Evolutionary conservation across 2,797 vertebrate species (phyloP).

Genomic region (Telmatherina bonti): DNA sequence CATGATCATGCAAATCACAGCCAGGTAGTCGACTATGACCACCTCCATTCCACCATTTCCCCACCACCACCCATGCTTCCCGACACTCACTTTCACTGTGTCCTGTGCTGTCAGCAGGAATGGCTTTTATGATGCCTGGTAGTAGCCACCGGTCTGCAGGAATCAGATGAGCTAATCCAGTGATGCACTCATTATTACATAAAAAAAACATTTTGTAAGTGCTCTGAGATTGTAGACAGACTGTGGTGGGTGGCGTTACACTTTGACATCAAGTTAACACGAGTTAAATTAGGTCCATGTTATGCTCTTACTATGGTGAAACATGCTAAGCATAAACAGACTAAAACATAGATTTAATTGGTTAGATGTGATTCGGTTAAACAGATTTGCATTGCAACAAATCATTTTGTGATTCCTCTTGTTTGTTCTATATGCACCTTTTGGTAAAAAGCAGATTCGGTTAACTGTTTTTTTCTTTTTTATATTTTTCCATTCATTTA

Average conservation of each 20-base stretch:
- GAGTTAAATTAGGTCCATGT: slow-evolving; percentile 1
- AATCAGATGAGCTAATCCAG: slow-evolving; percentile 46
- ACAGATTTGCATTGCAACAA: neutral
- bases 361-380: neutral
- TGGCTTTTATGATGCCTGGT: slow-evolving; percentile 58
- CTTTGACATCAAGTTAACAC: slow-evolving; percentile 25
- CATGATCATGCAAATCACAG: slow-evolving; percentile 48
- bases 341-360: neutral
- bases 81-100: slow-evolving; percentile 51
- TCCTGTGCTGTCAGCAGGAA: slow-evolving; percentile 53
- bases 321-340: neutral
- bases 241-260: neutral
- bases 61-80: slow-evolving; percentile 51
- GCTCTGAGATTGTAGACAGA: slow-evolving; percentile 1
- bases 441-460: neutral
- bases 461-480: neutral
- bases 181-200: slow-evolving; percentile 34
- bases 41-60: slow-evolving; percentile 23
- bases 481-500: no score
- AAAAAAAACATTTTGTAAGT: slow-evolving; percentile 21
- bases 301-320: no score
- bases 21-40: slow-evolving; percentile 34
- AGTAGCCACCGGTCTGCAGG: slow-evolving; percentile 47
- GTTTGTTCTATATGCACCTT: neutral
- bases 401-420: neutral